These are phyloP conservation scores for Phortica magna DNA, from an alignment of 2,888 invertebrate species.

Conservation along the genomic window DNA sequence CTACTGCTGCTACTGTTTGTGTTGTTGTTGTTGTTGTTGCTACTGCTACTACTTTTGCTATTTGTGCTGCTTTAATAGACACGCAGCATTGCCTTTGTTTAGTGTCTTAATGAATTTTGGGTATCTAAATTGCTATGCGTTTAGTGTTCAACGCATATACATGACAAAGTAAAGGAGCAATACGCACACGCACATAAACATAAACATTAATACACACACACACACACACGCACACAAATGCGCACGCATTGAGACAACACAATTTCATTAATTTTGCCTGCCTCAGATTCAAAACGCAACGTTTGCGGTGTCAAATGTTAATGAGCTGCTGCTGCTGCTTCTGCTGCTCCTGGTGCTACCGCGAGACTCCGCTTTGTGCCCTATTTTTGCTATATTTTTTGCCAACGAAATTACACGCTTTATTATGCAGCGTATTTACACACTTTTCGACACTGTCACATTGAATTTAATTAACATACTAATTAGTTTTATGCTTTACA, in stretches of 20 bases:
- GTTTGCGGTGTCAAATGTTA: slow-evolving; percentile 48
- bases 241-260: no score
- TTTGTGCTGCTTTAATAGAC: not conserved
- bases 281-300: not conserved
- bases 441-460: not conserved
- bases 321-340: slow-evolving; percentile 40
- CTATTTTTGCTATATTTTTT: no score
- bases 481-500: not conserved
- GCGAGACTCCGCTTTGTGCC: no score
- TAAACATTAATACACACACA: slow-evolving; percentile 37
- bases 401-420: not conserved
- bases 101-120: slow-evolving; percentile 63
- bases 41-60: not conserved
- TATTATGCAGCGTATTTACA: not conserved
- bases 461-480: slow-evolving; percentile 4
- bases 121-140: slow-evolving; percentile 31
- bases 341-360: not conserved
- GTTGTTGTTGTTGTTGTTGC: not conserved
- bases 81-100: not conserved
- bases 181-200: slow-evolving; percentile 40
- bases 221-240: no score
- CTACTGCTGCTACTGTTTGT: not conserved
- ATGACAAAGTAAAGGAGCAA: slow-evolving; percentile 39
- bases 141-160: slow-evolving; percentile 31
- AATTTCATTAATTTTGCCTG: slow-evolving; percentile 35